Conservation (phyloP, 2,888 invertebrate species). For the Lamellibrachia satsuma region DNA sequence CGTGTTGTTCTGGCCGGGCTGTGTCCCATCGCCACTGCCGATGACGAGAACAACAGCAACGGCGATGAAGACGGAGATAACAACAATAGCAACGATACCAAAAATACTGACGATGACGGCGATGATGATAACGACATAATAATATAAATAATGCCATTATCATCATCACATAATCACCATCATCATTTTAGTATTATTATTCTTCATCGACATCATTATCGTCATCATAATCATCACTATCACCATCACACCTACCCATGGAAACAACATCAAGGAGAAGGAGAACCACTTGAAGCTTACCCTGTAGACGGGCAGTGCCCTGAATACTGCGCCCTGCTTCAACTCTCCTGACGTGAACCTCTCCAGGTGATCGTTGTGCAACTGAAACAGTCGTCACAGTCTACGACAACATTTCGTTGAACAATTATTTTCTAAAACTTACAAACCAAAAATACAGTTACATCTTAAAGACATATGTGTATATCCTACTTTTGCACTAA, state of each 20-base stretch:
- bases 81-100: background rate
- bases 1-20: too few relatives aligned
- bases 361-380: conserved; percentile 58
- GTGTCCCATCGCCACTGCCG: background rate
- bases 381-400: conserved; percentile 44
- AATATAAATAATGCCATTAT: background rate
- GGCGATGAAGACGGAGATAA: background rate
- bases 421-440: background rate
- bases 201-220: background rate
- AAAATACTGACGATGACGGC: background rate
- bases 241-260: background rate
- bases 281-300: conserved; percentile 43
- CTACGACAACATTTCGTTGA: background rate
- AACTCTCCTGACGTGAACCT: conserved; percentile 58
- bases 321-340: conserved; percentile 59
- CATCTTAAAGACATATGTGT: too few relatives aligned
- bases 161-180: background rate
- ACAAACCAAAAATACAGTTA: too few relatives aligned
- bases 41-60: background rate
- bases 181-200: background rate
- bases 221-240: background rate
- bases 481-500: too few relatives aligned
- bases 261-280: background rate
- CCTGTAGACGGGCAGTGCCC: conserved; percentile 61
- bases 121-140: background rate